phyloP scores from a whole-genome alignment of 1,140 invertebrate genomes.

The Brachionus angularis region DNA sequence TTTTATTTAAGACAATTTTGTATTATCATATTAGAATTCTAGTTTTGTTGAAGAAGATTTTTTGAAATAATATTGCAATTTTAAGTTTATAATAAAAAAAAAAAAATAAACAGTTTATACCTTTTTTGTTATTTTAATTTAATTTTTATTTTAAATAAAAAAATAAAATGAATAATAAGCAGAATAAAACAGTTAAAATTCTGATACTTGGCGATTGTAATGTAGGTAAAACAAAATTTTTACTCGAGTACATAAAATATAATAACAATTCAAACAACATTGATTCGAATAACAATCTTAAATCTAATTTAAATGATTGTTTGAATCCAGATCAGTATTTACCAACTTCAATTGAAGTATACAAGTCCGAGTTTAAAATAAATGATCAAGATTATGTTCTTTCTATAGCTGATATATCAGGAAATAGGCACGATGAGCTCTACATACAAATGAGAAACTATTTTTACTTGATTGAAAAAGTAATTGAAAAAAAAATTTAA shows the following conservation, averaged over 20 bases:
- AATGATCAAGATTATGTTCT: conserved; percentile 30
- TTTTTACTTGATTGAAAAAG: conserved; percentile 43
- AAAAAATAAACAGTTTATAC: conserved; percentile 1
- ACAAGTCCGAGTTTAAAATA: conserved; percentile 38
- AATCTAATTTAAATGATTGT: conserved; percentile 16
- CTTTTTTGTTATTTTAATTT: neutral
- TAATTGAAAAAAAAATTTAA: neutral
- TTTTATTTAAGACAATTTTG: no score
- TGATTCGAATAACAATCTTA: conserved; percentile 12
- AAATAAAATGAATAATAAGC: conserved; percentile 1
- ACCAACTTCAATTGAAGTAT: conserved; percentile 38
- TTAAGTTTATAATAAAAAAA: neutral
- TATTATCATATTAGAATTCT: no score
- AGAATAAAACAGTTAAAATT: conserved; percentile 29
- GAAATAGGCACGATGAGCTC: conserved; percentile 21
- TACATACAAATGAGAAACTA: conserved; percentile 40
- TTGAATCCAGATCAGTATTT: neutral
- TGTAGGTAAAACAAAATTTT: conserved; percentile 39
- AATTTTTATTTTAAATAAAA: neutral
- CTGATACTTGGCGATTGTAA: conserved; percentile 32
- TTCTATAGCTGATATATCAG: conserved; percentile 38
- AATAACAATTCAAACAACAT: conserved; percentile 13
- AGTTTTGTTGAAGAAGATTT: no score
- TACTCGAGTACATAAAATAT: conserved; percentile 34
- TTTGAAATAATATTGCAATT: no score